phyloP scores from a whole-genome alignment of 2,113 vertebrate genomes.

The Thinocorus orbignyianus region DNA sequence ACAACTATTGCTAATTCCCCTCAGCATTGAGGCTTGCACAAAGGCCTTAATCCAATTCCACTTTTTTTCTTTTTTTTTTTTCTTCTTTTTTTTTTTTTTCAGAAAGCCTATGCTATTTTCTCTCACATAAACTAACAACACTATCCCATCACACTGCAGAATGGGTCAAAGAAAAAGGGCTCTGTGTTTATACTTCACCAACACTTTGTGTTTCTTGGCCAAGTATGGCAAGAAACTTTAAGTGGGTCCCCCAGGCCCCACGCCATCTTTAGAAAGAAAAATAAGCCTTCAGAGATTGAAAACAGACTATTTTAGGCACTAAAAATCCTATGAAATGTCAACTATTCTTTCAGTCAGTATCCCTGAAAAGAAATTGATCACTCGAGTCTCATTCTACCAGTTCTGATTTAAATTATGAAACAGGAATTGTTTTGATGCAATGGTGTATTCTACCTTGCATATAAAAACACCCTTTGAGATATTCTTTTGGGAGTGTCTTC shows the following conservation, averaged over 20 bases:
- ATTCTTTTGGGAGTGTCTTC: not conserved
- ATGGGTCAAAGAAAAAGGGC: constrained; percentile 92
- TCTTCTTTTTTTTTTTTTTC: constrained; percentile 59
- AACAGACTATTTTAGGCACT: constrained; percentile 63
- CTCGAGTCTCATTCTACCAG: constrained; percentile 1
- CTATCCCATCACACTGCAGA: constrained; percentile 93
- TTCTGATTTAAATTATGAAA: constrained; percentile 54
- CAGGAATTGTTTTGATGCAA: not conserved
- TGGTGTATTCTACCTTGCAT: not conserved
- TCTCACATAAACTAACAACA: constrained; percentile 99
- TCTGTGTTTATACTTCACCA: constrained; percentile 95
- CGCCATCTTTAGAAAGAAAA: constrained; percentile 86
- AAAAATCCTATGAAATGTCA: constrained; percentile 75
- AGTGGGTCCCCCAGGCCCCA: constrained; percentile 89
- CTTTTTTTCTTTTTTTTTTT: constrained; percentile 77
- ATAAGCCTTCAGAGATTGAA: constrained; percentile 79
- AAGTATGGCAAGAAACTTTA: constrained; percentile 90
- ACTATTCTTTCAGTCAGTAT: constrained; percentile 75
- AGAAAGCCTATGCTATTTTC: constrained; percentile 97
- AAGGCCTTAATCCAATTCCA: constrained; percentile 99
- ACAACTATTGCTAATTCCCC: constrained; percentile 99
- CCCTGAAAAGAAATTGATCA: constrained; percentile 55
- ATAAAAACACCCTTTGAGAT: not conserved
- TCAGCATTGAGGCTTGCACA: constrained; percentile 95
- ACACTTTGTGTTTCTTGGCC: constrained; percentile 93